Evolutionary conservation across 1,140 invertebrate genomes (phyloP).

Genomic region (Cyrtorhinus lividipennis): DNA sequence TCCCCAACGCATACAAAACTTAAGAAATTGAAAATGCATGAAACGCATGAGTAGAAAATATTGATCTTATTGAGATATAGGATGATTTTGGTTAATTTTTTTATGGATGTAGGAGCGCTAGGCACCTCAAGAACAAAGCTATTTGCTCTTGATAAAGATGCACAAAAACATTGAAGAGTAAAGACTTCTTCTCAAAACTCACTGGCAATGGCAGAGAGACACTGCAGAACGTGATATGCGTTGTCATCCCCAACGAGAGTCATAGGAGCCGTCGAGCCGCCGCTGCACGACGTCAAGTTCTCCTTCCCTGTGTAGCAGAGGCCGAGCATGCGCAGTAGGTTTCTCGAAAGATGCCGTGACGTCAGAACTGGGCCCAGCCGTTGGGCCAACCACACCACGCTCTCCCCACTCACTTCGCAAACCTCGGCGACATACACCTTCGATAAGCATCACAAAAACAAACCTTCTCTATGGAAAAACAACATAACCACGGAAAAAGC

Average conservation of each 20-base stretch:
- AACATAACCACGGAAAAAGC: slow-evolving; percentile 1
- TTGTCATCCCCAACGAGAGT: slow-evolving; percentile 59
- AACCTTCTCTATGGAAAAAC: slow-evolving; percentile 5
- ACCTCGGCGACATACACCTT: slow-evolving; percentile 37
- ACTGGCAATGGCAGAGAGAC: slow-evolving; percentile 70
- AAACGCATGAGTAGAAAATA: too few species aligned
- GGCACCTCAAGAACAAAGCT: too few species aligned
- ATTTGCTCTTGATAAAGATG: too few species aligned
- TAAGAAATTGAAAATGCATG: too few species aligned
- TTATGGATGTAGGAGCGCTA: too few species aligned
- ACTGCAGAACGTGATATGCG: slow-evolving; percentile 71
- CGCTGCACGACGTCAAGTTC: slow-evolving; percentile 40
- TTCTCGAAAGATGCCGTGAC: slow-evolving; percentile 74
- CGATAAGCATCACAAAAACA: slow-evolving; percentile 10
- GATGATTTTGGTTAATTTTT: too few species aligned
- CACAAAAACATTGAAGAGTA: too few species aligned
- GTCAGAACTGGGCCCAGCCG: slow-evolving; percentile 88
- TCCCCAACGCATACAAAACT: too few species aligned
- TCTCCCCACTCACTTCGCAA: slow-evolving; percentile 80
- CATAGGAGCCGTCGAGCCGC: neutral
- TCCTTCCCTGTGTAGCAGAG: slow-evolving; percentile 82
- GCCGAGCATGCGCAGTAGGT: slow-evolving; percentile 83
- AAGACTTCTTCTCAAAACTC: too few species aligned
- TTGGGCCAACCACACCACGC: slow-evolving; percentile 81
- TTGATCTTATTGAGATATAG: too few species aligned